Conservation (phyloP, 2,113 vertebrate species). For the Coregonus clupeaformis region DNA sequence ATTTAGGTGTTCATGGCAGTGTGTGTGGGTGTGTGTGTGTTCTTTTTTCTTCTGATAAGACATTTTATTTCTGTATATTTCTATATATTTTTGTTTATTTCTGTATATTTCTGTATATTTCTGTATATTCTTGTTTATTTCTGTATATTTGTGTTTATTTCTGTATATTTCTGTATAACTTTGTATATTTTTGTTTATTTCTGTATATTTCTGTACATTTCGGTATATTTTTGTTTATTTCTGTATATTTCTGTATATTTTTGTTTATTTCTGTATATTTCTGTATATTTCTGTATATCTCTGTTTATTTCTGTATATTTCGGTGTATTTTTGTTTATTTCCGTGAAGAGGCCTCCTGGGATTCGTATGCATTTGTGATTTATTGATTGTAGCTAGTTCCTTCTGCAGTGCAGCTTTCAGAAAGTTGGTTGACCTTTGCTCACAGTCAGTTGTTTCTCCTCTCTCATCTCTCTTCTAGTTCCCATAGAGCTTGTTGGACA, state of each 20-base stretch:
- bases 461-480: conserved; percentile 51
- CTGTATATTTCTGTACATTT: neutral
- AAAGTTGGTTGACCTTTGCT: conserved; percentile 55
- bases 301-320: no score
- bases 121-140: no score
- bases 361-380: conserved; percentile 67
- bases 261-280: no score
- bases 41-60: no score
- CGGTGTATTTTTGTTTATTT: conserved; percentile 33
- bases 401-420: conserved; percentile 43
- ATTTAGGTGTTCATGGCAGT: neutral
- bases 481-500: conserved; percentile 85
- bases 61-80: no score
- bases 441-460: conserved; percentile 34
- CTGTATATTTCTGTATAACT: no score
- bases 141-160: neutral
- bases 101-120: no score
- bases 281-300: no score
- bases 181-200: no score
- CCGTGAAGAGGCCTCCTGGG: conserved; percentile 56
- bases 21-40: neutral
- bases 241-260: no score
- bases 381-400: conserved; percentile 71
- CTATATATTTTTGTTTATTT: no score
- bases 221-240: no score